Conservation (phyloP, 2,888 invertebrate genomes). For the Eulithis testata region DNA sequence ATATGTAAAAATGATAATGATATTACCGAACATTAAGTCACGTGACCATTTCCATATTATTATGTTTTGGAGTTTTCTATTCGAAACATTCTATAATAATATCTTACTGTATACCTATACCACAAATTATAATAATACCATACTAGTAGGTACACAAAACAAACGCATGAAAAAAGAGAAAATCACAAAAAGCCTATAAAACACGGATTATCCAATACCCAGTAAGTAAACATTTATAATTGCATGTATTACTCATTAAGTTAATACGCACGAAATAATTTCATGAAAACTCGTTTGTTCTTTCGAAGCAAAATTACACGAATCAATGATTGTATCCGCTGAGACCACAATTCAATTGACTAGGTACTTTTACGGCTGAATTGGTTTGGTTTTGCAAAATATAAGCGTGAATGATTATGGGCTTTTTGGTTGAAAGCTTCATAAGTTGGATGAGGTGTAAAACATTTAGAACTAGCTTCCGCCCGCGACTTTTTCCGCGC, state of each 20-base stretch:
- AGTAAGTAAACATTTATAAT: conserved; percentile 4
- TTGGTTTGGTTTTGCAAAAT: conserved; percentile 44
- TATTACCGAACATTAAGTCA: too few relatives aligned
- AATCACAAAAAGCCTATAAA: not conserved
- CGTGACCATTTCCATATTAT: too few relatives aligned
- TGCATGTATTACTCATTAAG: conserved; percentile 23
- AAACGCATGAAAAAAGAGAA: not conserved
- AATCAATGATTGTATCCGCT: conserved; percentile 51
- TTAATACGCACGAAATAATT: conserved; percentile 27
- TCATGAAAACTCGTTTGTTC: conserved; percentile 32
- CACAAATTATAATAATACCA: too few relatives aligned
- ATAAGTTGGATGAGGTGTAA: not conserved
- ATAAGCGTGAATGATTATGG: conserved; percentile 39
- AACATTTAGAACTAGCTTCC: not conserved
- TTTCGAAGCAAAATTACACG: conserved; percentile 50
- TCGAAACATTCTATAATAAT: too few relatives aligned
- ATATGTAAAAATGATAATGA: too few relatives aligned
- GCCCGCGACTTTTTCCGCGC: too few relatives aligned
- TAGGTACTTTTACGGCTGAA: conserved; percentile 50
- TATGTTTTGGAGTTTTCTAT: too few relatives aligned
- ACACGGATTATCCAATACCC: conserved; percentile 7
- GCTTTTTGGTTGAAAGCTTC: conserved; percentile 38
- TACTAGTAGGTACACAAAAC: not conserved
- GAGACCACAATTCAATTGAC: conserved; percentile 59
- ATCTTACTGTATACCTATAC: too few relatives aligned